Conservation (phyloP, 2,113 vertebrate genomes). For the Guaruba guarouba region DNA sequence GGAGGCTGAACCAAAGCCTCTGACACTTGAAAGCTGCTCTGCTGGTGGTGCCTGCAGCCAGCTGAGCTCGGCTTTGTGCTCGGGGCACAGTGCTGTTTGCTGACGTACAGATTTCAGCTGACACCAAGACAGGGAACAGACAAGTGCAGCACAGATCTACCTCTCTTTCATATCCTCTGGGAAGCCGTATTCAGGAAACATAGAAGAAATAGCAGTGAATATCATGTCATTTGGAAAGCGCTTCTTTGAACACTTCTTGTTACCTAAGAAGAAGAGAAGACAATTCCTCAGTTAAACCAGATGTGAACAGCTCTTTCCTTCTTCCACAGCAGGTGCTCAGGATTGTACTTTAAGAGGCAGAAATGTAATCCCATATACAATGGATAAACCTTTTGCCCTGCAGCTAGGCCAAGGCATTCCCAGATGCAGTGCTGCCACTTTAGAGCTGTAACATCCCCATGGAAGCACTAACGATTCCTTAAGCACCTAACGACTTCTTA, state of each 20-base stretch:
- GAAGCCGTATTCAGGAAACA: slow-evolving; percentile 97
- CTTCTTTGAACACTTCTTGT: slow-evolving; percentile 82
- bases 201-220: slow-evolving; percentile 95
- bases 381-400: background rate
- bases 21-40: fast-evolving
- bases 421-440: background rate
- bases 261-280: slow-evolving; percentile 70
- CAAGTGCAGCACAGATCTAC: slow-evolving; percentile 67
- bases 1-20: background rate
- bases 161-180: slow-evolving; percentile 96
- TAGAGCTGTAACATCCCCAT: background rate
- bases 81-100: background rate
- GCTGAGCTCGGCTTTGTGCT: background rate
- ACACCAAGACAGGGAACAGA: background rate
- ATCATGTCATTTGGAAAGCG: slow-evolving; percentile 94
- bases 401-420: background rate
- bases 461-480: background rate
- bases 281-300: background rate
- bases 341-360: background rate
- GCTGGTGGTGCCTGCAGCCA: background rate
- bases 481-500: background rate
- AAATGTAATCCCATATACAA: background rate
- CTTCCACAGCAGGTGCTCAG: background rate
- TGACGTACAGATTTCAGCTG: background rate
- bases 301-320: background rate